These are phyloP conservation scores for Axinella damicornis DNA, from an alignment of 37 sponge, comb jelly and placozoan species.

Conservation along the genomic window DNA sequence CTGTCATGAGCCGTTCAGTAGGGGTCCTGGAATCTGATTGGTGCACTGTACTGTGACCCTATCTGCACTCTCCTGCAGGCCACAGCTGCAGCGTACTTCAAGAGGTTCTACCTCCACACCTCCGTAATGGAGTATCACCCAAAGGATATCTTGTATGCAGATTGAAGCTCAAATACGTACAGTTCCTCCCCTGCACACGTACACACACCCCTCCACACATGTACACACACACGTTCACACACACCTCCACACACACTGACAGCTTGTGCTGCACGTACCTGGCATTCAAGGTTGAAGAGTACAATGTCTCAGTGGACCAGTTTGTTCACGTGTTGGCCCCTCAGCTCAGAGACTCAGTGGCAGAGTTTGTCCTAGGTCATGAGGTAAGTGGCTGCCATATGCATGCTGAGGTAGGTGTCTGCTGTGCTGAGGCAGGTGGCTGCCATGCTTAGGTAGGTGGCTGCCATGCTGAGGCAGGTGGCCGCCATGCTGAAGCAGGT, in stretches of 20 bases:
- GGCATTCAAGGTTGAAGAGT: slow-evolving; percentile 95
- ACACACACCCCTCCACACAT: no score
- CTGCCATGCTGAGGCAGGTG: no score
- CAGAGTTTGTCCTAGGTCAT: slow-evolving; percentile 59
- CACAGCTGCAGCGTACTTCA: slow-evolving; percentile 84
- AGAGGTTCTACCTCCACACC: slow-evolving; percentile 76
- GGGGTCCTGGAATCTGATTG: background rate
- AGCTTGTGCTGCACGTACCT: slow-evolving; percentile 86
- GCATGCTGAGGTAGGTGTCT: background rate
- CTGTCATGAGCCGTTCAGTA: background rate
- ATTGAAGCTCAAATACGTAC: background rate
- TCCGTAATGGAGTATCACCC: slow-evolving; percentile 91
- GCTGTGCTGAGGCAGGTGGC: no score
- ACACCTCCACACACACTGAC: background rate
- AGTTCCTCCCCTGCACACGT: no score
- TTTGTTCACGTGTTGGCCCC: slow-evolving; percentile 76
- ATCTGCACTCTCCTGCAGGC: no score
- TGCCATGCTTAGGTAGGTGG: no score
- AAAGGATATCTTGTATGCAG: slow-evolving; percentile 86
- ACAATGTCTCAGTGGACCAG: slow-evolving; percentile 83
- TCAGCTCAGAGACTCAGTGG: slow-evolving; percentile 36
- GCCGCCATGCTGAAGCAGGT: no score
- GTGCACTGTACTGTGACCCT: background rate
- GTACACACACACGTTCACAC: background rate
- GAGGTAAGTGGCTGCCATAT: slow-evolving; percentile 49